Evolutionary conservation across 2,113 vertebrate species (phyloP).

Genomic region (Athene noctua): DNA sequence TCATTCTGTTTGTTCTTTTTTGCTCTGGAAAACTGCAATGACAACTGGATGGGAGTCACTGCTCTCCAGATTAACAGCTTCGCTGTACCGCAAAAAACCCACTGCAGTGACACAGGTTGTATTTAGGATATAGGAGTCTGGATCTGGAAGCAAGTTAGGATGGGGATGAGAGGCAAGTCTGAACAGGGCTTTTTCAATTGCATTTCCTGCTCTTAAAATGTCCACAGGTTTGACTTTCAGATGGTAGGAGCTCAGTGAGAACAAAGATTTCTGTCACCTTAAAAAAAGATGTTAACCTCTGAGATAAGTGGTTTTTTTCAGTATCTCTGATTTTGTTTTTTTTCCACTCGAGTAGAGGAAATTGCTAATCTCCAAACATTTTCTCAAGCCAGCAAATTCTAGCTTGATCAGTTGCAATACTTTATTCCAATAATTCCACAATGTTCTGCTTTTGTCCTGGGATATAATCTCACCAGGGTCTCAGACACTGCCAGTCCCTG

Average conservation of each 20-base stretch:
- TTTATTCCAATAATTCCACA: neutral
- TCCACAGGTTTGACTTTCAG: neutral
- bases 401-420: neutral
- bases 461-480: neutral
- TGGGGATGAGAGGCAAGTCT: neutral
- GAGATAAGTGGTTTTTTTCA: neutral
- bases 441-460: neutral
- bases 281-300: neutral
- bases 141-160: neutral
- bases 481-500: neutral
- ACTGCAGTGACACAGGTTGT: neutral
- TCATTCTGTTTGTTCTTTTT: neutral
- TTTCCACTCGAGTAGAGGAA: neutral
- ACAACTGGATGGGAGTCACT: neutral
- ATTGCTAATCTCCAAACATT: neutral
- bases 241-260: neutral
- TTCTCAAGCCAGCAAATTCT: neutral
- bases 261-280: neutral
- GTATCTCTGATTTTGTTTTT: neutral
- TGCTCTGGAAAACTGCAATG: neutral
- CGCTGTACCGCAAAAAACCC: neutral
- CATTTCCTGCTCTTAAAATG: neutral
- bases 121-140: neutral
- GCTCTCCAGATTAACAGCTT: neutral
- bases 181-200: neutral